These are phyloP conservation scores for Synanthedon myopaeformis DNA, from an alignment of 2,888 invertebrate genomes.

Conservation along the genomic window DNA sequence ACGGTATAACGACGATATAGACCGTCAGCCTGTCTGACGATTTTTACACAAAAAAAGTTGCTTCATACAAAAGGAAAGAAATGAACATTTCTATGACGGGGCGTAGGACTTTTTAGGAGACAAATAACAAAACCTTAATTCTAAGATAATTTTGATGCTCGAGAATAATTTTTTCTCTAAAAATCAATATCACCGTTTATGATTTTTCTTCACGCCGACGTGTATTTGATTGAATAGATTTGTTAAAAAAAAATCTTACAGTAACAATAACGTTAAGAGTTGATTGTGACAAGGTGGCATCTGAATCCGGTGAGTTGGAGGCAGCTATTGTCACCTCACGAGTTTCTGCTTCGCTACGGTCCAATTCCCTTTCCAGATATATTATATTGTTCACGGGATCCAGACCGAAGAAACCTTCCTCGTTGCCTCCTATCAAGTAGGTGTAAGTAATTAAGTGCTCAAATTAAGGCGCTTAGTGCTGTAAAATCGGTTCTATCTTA, in stretches of 20 bases:
- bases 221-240: background rate
- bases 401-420: conserved; percentile 35
- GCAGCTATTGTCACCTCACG: conserved; percentile 61
- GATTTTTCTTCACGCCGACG: background rate
- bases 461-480: too few species aligned
- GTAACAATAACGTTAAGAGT: conserved; percentile 51
- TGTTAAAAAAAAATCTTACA: conserved; percentile 27
- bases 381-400: conserved; percentile 39
- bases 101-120: too few species aligned
- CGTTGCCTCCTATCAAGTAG: conserved; percentile 34
- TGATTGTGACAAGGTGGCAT: conserved; percentile 22
- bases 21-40: too few species aligned
- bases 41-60: too few species aligned
- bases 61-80: too few species aligned
- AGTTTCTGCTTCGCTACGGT: conserved; percentile 41
- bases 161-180: background rate
- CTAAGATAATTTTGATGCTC: too few species aligned
- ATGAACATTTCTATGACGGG: too few species aligned
- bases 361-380: conserved; percentile 37
- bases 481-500: too few species aligned
- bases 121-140: too few species aligned
- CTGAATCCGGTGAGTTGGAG: conserved; percentile 40
- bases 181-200: background rate
- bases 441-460: too few species aligned
- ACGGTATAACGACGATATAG: too few species aligned